Evolutionary conservation across 2,797 vertebrate genomes (phyloP), one percentile per base, ranked within the genome.

Genomic region (Microchirus variegatus): DNA sequence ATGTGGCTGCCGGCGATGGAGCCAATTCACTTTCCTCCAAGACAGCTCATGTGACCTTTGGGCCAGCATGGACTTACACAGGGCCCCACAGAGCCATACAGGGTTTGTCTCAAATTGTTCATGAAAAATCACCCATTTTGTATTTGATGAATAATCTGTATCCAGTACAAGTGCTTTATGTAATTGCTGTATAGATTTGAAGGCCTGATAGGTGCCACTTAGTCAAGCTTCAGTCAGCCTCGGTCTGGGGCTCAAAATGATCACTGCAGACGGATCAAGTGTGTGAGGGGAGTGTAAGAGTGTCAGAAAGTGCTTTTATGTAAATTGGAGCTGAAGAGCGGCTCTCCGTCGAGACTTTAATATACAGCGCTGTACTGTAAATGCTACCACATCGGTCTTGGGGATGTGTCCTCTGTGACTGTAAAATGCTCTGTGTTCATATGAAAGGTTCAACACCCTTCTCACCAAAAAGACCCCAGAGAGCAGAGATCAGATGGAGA

Each of bases 221-320:
- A 81, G 60, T 68, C 64, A 51, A 64, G 63, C 75, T 69, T 63
- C 63, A 67, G 52, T 63, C 56, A 64, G 63, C 75, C 67, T 63
- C 63, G 64, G 52, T 63, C 56, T 62, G 72, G 55, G 63, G 63
- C 77, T 73, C 70, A 65, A 82, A 86, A 80, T 75, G 74, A 90
- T 87, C 69, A 72, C 43, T 50, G 19, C 75, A 77, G 77, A 83
- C 80, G 49, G 80, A 85, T 87, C 78, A 87, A 81, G 84, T 85
- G 70, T 78, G 52, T 40, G 55, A 81, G 62, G 42, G 60, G 57
- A 77, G 70, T 67, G 60, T 52, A 53, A 51, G 64, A 80, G 80
- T 75, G 73, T 78, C 80, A 77, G 72, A 57, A 79, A 88, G 83
- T 83, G 87, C 86, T 87, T 89, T 89, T 81, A 87, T 88, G 84